Evolutionary conservation across 1,140 invertebrate species (phyloP), one percentile per base, ranked within the genome.

Genomic region (Maniola jurtina): DNA sequence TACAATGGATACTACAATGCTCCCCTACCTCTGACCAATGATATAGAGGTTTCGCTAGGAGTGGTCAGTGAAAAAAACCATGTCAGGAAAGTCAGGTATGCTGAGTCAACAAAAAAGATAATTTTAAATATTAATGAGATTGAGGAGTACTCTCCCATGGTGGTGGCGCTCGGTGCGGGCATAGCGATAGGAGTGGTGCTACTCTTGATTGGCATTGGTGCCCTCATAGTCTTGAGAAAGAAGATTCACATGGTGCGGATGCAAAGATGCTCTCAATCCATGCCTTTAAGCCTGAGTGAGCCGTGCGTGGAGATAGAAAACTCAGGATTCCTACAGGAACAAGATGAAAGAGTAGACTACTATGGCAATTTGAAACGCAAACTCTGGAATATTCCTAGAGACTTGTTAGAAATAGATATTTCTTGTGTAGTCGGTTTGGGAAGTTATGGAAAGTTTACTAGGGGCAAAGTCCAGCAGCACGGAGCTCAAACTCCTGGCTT

Each of bases 1-100:
- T 96, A 97, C 80, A 95, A 95, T 67, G 93, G 93, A 0, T 98
- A 94, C 81, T 94, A 93, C 62, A 98, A 98, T 91, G 94, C 94
- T 10, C 96, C 96, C 1, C 83, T 98, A 16, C 89, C 94, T 48
- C 80, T 92, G 45, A 90, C 93, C 14, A 88, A 89, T 71, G 92
- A 94, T 75, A 94, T 95, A 72, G 93, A 95, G 68, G 92, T 98
- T 6, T 94, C 95, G 52, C 79, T 97, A 52, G 96, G 95, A 9
- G 85, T 96, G 47, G 92, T 96, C 9, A 96, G 95, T 81, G 92
- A 92, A 45, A 90, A 94, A 15, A 92, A 94, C 64, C 91, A 92
- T 65, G 90, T 95, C 13, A 93, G 91, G 7, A 94, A 94, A 79
- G 91, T 93, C 4, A 89, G 93, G 47, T 96, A 95, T 84, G 94